Evolutionary conservation across 1,140 invertebrate genomes (phyloP).

Genomic region (roundworm (Caenorhabditis elegans)): WBcel235 BX284604.4:9278501-9279000

Average conservation of each 20-base stretch:
- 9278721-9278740: constrained; percentile 46
- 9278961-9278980: constrained; percentile 95
- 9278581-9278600: constrained; percentile 77
- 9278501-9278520: constrained; percentile 70
- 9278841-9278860: constrained; percentile 81
- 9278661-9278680: constrained; percentile 67
- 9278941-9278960: constrained; percentile 99
- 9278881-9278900: constrained; percentile 93
- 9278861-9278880: constrained; percentile 99
- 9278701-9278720: constrained; percentile 59
- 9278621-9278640: constrained; percentile 1
- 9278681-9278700: constrained; percentile 62
- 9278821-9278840: neutral
- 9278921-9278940: constrained; percentile 90
- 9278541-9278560: constrained; percentile 72
- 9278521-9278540: constrained; percentile 71
- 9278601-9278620: constrained; percentile 55
- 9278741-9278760: neutral
- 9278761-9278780: no score
- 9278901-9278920: constrained; percentile 99
- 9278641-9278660: constrained; percentile 69
- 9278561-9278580: constrained; percentile 73
- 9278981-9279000: constrained; percentile 78
- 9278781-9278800: no score
- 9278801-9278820: no score